These are phyloP conservation scores for Troilus luridus DNA, from an alignment of 2,888 invertebrate genomes.

Conservation along the genomic window DNA sequence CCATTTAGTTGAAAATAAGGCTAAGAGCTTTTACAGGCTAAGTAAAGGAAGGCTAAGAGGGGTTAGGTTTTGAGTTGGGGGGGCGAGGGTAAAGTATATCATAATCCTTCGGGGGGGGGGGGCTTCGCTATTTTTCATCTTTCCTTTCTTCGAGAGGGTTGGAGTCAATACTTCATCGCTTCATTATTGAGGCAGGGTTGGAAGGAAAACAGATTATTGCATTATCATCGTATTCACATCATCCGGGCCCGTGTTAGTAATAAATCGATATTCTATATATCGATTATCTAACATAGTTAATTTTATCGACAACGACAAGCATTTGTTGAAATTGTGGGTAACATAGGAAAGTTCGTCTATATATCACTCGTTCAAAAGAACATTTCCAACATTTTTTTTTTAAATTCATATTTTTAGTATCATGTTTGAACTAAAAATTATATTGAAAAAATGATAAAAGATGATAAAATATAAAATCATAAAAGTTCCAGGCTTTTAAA, in stretches of 20 bases:
- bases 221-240: not conserved
- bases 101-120: not conserved
- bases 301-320: too few species aligned
- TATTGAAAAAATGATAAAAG: too few species aligned
- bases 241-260: not conserved
- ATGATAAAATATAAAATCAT: too few species aligned
- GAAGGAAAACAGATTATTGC: not conserved
- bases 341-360: too few species aligned
- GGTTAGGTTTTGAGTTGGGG: not conserved
- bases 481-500: too few species aligned
- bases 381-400: too few species aligned
- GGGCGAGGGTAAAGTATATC: not conserved
- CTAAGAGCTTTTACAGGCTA: not conserved
- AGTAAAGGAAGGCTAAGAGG: not conserved
- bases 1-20: slow-evolving; percentile 23
- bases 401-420: too few species aligned
- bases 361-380: too few species aligned
- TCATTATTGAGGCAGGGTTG: not conserved
- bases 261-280: not conserved
- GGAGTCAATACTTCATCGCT: not conserved
- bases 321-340: too few species aligned
- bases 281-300: not conserved
- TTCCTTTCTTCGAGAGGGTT: not conserved
- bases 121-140: not conserved
- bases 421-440: too few species aligned